Base-by-base conservation (phyloP, 2,113 vertebrate species). In the Antidorcas marsupialis region DNA sequence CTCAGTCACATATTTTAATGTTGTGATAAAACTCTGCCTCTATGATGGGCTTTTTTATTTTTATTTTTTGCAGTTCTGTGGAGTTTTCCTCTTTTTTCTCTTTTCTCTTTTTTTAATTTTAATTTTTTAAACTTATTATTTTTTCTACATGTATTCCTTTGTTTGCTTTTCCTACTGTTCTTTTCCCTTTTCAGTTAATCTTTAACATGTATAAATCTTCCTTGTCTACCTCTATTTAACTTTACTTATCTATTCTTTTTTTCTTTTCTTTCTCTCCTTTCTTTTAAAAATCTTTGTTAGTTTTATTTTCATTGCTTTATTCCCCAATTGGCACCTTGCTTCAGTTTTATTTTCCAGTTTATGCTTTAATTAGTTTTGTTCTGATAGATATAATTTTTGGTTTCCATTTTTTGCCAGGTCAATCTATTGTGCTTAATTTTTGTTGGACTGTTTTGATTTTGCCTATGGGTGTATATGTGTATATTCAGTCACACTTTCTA, bases 321-420 rank as follows among this genome's bases (percentile, higher is more conserved):
- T n/a, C 16, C 16, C 33, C 33, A n/a, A 1, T n/a, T 67, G 33
- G 7, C 62, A n/a, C 16, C 33, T 67, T n/a, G 16, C 62, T 67
- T 67, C n/a, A 67, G 62, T 67, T 67, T 67, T 10, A 67, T n/a
- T 67, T 67, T n/a, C 7, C 62, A 67, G 33, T n/a, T 67, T 67
- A 33, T 67, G 33, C 16, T 67, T 45, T 45, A 45, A 45, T 67
- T 67, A 67, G 33, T 67, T 67, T 67, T n/a, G 16, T n/a, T 67
- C 33, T 67, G 62, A 16, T 67, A 67, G 62, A 10, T 67, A 19
- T n/a, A 67, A 67, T 19, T 67, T 67, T 67, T 67, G 33, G 33
- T n/a, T 67, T 67, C 62, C 33, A n/a, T 19, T 67, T 33, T 67
- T 67, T 1, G 0, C 16, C 7, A 0, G 33, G 33, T n/a, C 62